These are phyloP conservation scores for Ceratina australensis DNA, from an alignment of 1,140 invertebrate genomes.

Conservation along the genomic window DNA sequence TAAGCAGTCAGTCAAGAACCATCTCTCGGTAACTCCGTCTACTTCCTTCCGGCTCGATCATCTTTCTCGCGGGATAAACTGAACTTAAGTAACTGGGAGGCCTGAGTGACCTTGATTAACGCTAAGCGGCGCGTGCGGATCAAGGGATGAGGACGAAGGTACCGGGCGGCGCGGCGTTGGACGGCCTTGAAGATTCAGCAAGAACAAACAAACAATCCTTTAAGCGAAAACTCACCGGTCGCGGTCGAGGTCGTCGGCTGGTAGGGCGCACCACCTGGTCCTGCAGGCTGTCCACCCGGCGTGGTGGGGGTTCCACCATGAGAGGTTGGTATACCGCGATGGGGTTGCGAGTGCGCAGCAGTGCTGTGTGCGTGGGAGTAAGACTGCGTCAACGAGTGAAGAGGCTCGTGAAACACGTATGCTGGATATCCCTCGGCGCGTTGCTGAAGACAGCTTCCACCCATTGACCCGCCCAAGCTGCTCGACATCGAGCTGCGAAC, in stretches of 20 bases:
- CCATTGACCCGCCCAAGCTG: slow-evolving; percentile 87
- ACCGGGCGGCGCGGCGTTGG: background rate
- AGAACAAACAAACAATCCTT: slow-evolving; percentile 43
- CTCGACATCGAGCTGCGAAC: slow-evolving; percentile 88
- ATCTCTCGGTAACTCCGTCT: background rate
- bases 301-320: slow-evolving; percentile 76
- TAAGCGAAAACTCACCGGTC: slow-evolving; percentile 79
- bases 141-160: background rate
- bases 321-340: slow-evolving; percentile 76
- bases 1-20: background rate
- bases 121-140: background rate
- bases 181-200: slow-evolving; percentile 42
- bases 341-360: slow-evolving; percentile 79
- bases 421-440: slow-evolving; percentile 90
- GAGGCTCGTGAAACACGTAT: slow-evolving; percentile 95
- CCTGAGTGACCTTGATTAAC: slow-evolving; percentile 20
- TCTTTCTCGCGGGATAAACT: no score
- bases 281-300: slow-evolving; percentile 75
- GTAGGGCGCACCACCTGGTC: slow-evolving; percentile 82
- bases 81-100: background rate
- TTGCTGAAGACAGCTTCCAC: slow-evolving; percentile 93
- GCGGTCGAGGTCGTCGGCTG: slow-evolving; percentile 82
- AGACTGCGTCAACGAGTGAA: slow-evolving; percentile 86
- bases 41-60: background rate
- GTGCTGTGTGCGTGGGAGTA: slow-evolving; percentile 78